Percentiles rank a stretch among this genome's conserved stretches.
These are phyloP conservation scores for Oedothorax gibbosus DNA, from an alignment of 1,140 invertebrate species.

Conservation along the genomic window DNA sequence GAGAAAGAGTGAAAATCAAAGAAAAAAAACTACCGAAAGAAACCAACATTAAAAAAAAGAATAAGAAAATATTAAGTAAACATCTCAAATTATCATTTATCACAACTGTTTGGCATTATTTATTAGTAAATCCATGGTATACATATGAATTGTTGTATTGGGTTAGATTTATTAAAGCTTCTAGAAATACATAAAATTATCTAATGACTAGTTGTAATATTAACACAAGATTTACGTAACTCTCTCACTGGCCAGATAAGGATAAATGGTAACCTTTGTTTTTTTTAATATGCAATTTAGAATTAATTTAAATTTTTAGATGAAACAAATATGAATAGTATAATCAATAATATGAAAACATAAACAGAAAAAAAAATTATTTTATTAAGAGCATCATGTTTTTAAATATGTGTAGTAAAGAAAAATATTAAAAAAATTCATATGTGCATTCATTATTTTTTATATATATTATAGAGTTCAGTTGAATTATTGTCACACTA, in stretches of 20 bases:
- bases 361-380: not conserved
- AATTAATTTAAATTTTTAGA: not conserved
- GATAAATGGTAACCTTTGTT: not conserved
- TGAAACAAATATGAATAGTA: not conserved
- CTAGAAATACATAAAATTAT: conserved; percentile 14
- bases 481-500: too few relatives aligned
- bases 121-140: not conserved
- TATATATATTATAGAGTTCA: too few relatives aligned
- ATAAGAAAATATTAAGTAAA: too few relatives aligned
- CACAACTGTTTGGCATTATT: conserved; percentile 1
- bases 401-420: too few relatives aligned
- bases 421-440: too few relatives aligned
- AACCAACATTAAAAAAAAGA: not conserved
- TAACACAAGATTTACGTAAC: conserved; percentile 13
- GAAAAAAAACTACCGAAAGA: not conserved
- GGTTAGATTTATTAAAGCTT: conserved; percentile 1
- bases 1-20: not conserved
- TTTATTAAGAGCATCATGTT: too few relatives aligned
- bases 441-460: too few relatives aligned
- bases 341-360: not conserved
- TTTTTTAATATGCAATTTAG: not conserved
- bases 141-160: not conserved
- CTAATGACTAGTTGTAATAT: conserved; percentile 17
- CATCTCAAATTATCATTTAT: not conserved
- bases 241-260: not conserved